Conservation (phyloP, 2,888 invertebrate species). For the Melanostoma mellinum region DNA sequence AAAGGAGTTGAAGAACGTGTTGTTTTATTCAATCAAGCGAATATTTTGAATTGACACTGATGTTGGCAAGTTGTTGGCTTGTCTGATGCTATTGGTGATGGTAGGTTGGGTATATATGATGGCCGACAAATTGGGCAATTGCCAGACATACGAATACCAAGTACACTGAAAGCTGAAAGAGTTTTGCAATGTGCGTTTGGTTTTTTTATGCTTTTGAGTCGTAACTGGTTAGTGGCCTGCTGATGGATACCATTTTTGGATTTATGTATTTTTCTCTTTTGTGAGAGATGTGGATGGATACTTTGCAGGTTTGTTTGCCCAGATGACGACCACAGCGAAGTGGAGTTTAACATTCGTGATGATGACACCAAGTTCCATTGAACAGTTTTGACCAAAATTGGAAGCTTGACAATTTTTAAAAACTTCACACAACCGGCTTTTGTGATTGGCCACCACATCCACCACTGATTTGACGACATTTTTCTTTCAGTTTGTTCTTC, state of each 20-base stretch:
- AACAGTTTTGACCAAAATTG: conserved; percentile 18
- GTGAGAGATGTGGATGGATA: neutral
- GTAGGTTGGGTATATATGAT: conserved; percentile 6
- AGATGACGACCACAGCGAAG: too few relatives aligned
- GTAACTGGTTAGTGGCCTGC: conserved; percentile 26
- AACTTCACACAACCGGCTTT: neutral
- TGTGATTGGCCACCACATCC: neutral
- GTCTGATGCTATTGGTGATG: conserved; percentile 7
- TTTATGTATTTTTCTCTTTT: conserved; percentile 1
- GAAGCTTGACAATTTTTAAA: conserved; percentile 8
- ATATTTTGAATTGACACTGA: conserved; percentile 58
- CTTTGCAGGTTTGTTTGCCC: too few relatives aligned
- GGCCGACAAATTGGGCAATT: conserved; percentile 65
- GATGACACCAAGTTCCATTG: too few relatives aligned
- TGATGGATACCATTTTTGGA: conserved; percentile 32
- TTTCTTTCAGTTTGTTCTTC: neutral
- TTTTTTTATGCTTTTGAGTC: conserved; percentile 4
- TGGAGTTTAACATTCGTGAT: too few relatives aligned
- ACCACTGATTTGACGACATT: conserved; percentile 1
- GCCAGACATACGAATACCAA: conserved; percentile 21
- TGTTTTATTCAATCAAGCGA: conserved; percentile 66
- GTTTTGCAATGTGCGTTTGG: conserved; percentile 33
- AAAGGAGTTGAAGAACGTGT: conserved; percentile 39
- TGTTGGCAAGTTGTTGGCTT: conserved; percentile 20
- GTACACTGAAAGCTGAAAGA: conserved; percentile 35